Evolutionary conservation across 2,113 vertebrate genomes (phyloP), one percentile per base, ranked within the genome.

Genomic region (Herpailurus yagouaroundi): DNA sequence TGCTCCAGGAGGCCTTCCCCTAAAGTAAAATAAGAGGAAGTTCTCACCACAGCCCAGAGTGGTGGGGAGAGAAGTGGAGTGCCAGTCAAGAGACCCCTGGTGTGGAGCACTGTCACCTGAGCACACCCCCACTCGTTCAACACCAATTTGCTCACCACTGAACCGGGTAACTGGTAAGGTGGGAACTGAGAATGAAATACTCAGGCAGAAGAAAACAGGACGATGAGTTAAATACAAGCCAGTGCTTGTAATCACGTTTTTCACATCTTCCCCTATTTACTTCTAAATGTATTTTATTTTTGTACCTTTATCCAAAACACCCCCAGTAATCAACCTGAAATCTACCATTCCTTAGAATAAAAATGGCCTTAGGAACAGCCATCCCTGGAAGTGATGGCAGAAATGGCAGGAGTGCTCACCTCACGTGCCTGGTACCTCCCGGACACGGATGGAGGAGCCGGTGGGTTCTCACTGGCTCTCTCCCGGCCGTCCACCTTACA

Each of bases 251-350:
- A 94, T 12, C 68, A 64, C 27, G 1, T 31, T 45, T 76, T 97
- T 92, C 48, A 29, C 48, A 50, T 38, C 77, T 95, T 76, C 66
- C 33, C n/a, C 48, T 31, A 77, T 41, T 91, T 69, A 83, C 38
- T 93, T 84, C 83, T 95, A 87, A 50, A 41, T 66, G 41, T 55
- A 88, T 79, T 80, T 81, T 74, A 92, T 76, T 86, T 95, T 50
- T 83, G 13, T 45, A 69, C 77, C n/a, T 79, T 85, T 83, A 86
- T 82, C 88, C 63, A 63, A 81, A 57, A 82, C 23, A 64, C 64
- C 38, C 41, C 55, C 86, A 31, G 64, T 16, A 23, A 25, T 93
- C 74, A 23, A 93, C 31, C 76, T 95, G 57, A 69, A 88, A 52
- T 64, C 52, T 71, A 48, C 63, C 29, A 21, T 15, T 36, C 31